Percentiles rank a stretch among this genome's conserved stretches.
These are phyloP conservation scores for Orthosia gothica DNA, from an alignment of 2,888 invertebrate genomes.

Conservation along the genomic window DNA sequence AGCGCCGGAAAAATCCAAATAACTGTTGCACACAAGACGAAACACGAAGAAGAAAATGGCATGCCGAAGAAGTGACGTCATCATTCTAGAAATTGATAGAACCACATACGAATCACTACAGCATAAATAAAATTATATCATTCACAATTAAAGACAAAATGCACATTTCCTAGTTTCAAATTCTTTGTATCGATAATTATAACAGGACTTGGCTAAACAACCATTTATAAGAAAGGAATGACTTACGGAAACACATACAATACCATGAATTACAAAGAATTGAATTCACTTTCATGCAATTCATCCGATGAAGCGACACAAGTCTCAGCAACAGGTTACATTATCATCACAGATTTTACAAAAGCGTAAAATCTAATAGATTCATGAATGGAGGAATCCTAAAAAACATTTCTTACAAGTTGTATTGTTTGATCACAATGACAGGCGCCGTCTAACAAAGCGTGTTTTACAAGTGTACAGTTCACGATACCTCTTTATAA, in stretches of 20 bases:
- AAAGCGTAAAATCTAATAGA: constrained; percentile 87
- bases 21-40: no score
- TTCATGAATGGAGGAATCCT: constrained; percentile 89
- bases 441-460: constrained; percentile 89
- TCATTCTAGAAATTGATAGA: no score
- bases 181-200: neutral
- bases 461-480: constrained; percentile 90
- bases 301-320: constrained; percentile 68
- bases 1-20: no score
- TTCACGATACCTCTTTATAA: constrained; percentile 90
- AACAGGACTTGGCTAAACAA: constrained; percentile 13
- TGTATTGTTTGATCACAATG: constrained; percentile 90
- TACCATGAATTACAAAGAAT: constrained; percentile 69
- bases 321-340: constrained; percentile 83
- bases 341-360: constrained; percentile 85
- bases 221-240: constrained; percentile 39
- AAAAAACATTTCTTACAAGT: constrained; percentile 91
- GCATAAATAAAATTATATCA: neutral
- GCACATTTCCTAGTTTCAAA: neutral
- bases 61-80: no score
- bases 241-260: constrained; percentile 47
- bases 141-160: neutral
- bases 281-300: constrained; percentile 78
- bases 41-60: no score
- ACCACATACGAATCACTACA: no score